Evolutionary conservation across 2,113 vertebrate species (phyloP).

Genomic region (Ptychochromis oligacanthus): DNA sequence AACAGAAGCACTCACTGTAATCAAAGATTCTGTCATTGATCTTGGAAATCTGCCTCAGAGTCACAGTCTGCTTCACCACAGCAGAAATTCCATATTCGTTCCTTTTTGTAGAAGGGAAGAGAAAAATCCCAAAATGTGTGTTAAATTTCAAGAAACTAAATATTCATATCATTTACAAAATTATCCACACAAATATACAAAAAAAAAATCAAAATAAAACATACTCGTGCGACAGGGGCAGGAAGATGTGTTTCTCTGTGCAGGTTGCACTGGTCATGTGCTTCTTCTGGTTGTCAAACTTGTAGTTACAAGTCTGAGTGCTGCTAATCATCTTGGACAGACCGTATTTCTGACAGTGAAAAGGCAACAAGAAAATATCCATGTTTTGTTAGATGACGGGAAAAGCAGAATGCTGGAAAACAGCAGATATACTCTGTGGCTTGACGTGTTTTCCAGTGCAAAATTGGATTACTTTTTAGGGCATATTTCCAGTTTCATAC

Average conservation of each 20-base stretch:
- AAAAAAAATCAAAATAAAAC: conserved; percentile 43
- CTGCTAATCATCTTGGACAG: conserved; percentile 86
- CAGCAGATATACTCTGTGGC: background rate
- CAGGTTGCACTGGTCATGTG: conserved; percentile 85
- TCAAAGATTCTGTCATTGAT: conserved; percentile 87
- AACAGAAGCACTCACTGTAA: conserved; percentile 74
- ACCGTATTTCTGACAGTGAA: conserved; percentile 74
- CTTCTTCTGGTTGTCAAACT: conserved; percentile 85
- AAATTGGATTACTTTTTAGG: background rate
- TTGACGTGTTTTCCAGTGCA: background rate
- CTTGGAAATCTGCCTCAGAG: conserved; percentile 80
- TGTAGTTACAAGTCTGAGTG: conserved; percentile 87
- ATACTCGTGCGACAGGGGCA: conserved; percentile 86
- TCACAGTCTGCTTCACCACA: conserved; percentile 86
- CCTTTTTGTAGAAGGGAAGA: conserved; percentile 65
- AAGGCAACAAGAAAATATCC: background rate
- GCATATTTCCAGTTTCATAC: background rate
- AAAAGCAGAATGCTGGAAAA: background rate
- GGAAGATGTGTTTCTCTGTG: conserved; percentile 87
- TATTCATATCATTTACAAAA: background rate
- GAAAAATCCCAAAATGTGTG: background rate
- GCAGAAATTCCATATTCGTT: conserved; percentile 82
- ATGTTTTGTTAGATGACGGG: background rate
- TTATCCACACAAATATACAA: background rate
- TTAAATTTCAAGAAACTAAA: background rate